A percentile compares a stretch with the other conserved stretches of the same genome.
phyloP scores from a whole-genome alignment of 2,797 vertebrate species.

The Brotula barbata region DNA sequence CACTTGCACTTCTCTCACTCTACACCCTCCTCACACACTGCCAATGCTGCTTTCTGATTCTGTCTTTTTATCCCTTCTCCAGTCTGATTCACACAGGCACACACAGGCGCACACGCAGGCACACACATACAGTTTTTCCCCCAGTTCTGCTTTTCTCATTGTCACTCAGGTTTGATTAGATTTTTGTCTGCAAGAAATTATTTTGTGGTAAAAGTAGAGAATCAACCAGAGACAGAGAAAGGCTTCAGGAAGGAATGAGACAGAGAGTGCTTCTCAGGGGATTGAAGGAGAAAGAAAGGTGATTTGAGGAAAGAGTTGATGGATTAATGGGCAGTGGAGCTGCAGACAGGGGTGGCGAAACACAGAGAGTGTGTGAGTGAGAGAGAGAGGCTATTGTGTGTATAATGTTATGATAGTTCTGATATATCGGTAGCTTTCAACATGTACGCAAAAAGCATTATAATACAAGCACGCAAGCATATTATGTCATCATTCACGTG shows the following conservation, averaged over 20 bases:
- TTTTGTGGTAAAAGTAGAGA: constrained; percentile 71
- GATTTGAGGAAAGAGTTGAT: constrained; percentile 53
- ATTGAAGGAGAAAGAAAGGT: constrained; percentile 50
- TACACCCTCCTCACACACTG: constrained; percentile 59
- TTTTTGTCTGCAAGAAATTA: constrained; percentile 72
- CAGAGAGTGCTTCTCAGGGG: constrained; percentile 59
- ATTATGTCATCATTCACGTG: too few species aligned
- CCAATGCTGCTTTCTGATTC: constrained; percentile 67
- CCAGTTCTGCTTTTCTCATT: constrained; percentile 56
- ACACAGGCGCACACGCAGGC: too few species aligned
- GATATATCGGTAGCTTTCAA: too few species aligned
- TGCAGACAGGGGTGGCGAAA: constrained; percentile 46
- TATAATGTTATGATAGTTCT: too few species aligned
- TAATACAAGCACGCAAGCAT: too few species aligned
- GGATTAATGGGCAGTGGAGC: constrained; percentile 63
- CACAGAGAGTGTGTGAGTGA: constrained; percentile 32
- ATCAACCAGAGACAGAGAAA: constrained; percentile 53
- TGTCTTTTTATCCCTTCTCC: constrained; percentile 41
- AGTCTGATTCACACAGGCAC: not conserved
- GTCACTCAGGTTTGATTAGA: constrained; percentile 72
- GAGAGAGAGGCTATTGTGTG: not conserved
- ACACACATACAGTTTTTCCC: constrained; percentile 30
- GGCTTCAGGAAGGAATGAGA: constrained; percentile 63
- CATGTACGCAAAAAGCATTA: too few species aligned
- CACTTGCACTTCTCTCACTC: constrained; percentile 63